Conservation (phyloP, 53 echinoderm and acorn worm genomes). For the Holothuria leucospilota region DNA sequence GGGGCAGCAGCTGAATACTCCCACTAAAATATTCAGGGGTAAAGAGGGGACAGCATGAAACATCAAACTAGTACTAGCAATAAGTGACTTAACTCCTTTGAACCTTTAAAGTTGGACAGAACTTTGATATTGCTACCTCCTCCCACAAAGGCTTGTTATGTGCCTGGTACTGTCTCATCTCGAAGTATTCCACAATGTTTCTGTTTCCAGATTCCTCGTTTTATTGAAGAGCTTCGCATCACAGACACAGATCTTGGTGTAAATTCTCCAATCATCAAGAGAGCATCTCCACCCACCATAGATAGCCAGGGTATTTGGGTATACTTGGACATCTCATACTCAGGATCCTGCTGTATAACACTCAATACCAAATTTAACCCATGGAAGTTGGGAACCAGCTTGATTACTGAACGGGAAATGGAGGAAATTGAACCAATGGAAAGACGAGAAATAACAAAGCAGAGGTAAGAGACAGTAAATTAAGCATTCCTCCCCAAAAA, state of each 20-base stretch:
- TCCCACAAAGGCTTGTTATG: no score
- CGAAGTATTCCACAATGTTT: no score
- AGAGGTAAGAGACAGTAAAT: no score
- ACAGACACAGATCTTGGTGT: constrained; percentile 95
- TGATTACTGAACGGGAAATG: constrained; percentile 76
- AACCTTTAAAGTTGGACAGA: no score
- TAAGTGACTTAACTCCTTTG: no score
- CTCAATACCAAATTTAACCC: constrained; percentile 95
- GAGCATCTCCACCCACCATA: constrained; percentile 76
- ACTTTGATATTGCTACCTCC: no score
- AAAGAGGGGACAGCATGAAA: no score
- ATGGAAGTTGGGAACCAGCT: constrained; percentile 68
- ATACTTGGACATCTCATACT: constrained; percentile 87
- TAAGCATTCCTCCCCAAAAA: background rate
- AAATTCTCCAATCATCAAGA: constrained; percentile 80
- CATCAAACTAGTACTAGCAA: no score
- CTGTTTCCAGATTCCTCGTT: constrained; percentile 76
- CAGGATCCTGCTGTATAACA: constrained; percentile 94
- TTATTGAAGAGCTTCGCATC: constrained; percentile 91
- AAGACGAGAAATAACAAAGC: constrained; percentile 24
- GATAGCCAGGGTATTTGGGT: constrained; percentile 89
- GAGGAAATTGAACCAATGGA: constrained; percentile 82
- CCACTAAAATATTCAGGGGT: no score
- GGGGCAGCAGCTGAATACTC: no score
- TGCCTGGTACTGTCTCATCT: no score